Evolutionary conservation across 1,140 invertebrate genomes (phyloP), one percentile per base, ranked within the genome.

Genomic region (Orius laevigatus): DNA sequence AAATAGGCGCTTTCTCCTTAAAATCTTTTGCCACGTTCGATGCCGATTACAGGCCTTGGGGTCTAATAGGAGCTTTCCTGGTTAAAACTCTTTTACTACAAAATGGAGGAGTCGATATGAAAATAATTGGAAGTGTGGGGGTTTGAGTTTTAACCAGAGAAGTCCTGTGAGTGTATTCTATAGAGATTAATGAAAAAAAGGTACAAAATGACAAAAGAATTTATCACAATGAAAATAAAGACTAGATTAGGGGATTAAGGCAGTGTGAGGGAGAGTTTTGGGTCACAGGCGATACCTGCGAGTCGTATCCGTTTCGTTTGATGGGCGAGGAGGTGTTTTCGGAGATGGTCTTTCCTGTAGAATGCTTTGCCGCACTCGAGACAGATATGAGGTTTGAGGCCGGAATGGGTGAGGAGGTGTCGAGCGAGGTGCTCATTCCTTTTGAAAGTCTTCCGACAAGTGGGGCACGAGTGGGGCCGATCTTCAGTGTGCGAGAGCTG

Each of bases 401-500:
- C 82, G 1, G 81, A 82, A 60, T 87, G 82, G 56, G 84, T 85
- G 38, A 85, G 80, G 61, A 83, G 81, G 65, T 87, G 82, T 53
- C 84, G 62, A 0, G 81, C 82, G 2, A 87, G 68, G 53, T 85
- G 82, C 62, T 87, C 83, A 66, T 84, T 84, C 36, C 82, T 70
- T 59, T 86, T 85, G 63, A 86, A 87, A 3, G 81, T 80, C 59
- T 85, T 85, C 20, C 82, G 66, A 58, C 82, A 87, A n/a, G 83
- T 78, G 8, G 79, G 78, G 63, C 83, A 87, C 10, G 81, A 76
- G 61, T 81, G 83, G 31, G 59, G 60, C 3, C 60, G 52, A 9
- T 61, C 57, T 18, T 58, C 54, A 11, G 50, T 56, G 46, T 60
- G 60, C n/a, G 53, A 52, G 15, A 49, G 49, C 41, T 54, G 54